phyloP scores from a whole-genome alignment of 2,113 vertebrate species.

The Sinosuthora webbiana region DNA sequence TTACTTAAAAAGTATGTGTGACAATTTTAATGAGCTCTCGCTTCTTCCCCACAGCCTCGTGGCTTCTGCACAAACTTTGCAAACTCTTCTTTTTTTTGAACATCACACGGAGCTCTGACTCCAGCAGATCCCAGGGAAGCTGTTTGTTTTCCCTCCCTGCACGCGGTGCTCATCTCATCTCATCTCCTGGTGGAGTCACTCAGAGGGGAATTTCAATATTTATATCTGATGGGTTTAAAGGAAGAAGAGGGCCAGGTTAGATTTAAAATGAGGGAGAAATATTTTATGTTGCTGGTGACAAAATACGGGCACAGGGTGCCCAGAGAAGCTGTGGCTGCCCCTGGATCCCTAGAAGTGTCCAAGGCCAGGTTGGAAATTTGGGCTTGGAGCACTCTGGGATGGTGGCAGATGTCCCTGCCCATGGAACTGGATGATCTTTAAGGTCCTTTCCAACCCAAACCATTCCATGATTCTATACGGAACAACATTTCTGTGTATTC shows the following conservation, averaged over 20 bases:
- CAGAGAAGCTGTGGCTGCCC: neutral
- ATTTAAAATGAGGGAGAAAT: neutral
- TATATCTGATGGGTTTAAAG: neutral
- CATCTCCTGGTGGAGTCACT: neutral
- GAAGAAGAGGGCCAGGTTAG: neutral
- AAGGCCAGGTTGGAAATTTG: neutral
- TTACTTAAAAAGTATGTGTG: constrained; percentile 47
- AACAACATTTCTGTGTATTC: neutral
- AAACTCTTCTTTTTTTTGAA: neutral
- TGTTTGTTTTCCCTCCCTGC: neutral
- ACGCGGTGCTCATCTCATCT: neutral
- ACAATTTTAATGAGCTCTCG: constrained; percentile 57
- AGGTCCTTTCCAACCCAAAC: neutral
- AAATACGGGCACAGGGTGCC: neutral
- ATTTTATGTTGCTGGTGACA: neutral
- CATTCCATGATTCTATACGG: rapidly evolving
- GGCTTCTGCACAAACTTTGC: neutral
- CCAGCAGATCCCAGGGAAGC: neutral
- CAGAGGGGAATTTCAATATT: neutral
- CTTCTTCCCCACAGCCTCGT: neutral
- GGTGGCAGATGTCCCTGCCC: neutral
- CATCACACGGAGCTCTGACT: neutral
- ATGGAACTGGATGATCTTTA: neutral
- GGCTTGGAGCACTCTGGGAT: neutral
- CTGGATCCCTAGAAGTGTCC: neutral